Evolutionary conservation across 2,888 invertebrate genomes (phyloP).

Genomic region (Scrobipalpa costella): DNA sequence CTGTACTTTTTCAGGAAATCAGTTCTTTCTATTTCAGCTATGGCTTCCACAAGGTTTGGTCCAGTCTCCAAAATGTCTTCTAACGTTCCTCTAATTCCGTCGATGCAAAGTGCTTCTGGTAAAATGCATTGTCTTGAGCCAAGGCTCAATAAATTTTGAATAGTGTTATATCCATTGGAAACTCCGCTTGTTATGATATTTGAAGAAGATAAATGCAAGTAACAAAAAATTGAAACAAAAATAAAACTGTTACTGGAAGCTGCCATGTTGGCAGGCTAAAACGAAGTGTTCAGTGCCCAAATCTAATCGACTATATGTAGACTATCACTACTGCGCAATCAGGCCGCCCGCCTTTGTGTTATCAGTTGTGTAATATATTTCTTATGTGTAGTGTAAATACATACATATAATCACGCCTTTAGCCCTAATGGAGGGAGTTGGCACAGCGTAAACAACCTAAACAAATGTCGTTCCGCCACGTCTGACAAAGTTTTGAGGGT

Average conservation of each 20-base stretch:
- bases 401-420: no score
- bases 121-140: neutral
- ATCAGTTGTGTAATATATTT: no score
- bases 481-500: no score
- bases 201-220: neutral
- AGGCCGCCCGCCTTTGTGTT: no score
- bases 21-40: neutral
- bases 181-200: neutral
- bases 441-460: no score
- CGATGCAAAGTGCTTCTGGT: neutral
- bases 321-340: no score
- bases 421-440: no score
- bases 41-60: neutral
- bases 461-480: no score
- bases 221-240: neutral
- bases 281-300: no score
- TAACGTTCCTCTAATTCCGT: neutral
- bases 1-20: conserved; percentile 9
- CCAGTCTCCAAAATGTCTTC: neutral
- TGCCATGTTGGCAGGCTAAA: neutral
- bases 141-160: neutral
- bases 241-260: neutral
- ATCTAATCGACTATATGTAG: no score
- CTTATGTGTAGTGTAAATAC: no score
- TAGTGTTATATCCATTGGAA: neutral